Evolutionary conservation across 37 sponge, comb jelly and placozoan species (phyloP).

Genomic region (Halisarca cf. caerulea): DNA sequence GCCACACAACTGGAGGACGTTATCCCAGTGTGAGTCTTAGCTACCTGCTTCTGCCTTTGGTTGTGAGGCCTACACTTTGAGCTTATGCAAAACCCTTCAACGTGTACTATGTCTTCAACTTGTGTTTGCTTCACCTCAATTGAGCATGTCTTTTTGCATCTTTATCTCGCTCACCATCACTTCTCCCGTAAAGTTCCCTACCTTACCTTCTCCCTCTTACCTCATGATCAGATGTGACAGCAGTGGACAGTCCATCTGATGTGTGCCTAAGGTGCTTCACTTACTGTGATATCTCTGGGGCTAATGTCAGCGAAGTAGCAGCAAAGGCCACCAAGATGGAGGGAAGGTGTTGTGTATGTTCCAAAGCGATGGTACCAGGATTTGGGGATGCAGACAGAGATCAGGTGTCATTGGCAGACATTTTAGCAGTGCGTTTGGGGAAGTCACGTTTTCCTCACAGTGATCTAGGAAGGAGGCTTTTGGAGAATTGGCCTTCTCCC

Average conservation of each 20-base stretch:
- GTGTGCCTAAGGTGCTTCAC: slow-evolving; percentile 1
- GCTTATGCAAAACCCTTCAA: too few relatives aligned
- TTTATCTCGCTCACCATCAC: too few relatives aligned
- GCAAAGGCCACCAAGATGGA: neutral
- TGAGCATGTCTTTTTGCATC: too few relatives aligned
- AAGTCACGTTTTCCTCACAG: neutral
- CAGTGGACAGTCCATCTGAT: neutral
- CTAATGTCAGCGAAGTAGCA: neutral
- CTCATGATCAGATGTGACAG: neutral
- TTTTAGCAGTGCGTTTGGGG: neutral
- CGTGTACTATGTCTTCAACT: too few relatives aligned
- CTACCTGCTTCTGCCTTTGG: too few relatives aligned
- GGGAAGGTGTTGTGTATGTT: neutral
- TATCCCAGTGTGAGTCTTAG: neutral
- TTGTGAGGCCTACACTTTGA: too few relatives aligned
- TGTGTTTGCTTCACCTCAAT: too few relatives aligned
- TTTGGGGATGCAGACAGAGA: neutral
- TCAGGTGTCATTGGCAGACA: neutral
- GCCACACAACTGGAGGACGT: neutral
- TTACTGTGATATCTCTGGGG: neutral
- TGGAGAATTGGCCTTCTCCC: neutral
- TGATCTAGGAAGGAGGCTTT: neutral
- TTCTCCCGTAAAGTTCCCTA: too few relatives aligned
- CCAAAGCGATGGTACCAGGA: neutral
- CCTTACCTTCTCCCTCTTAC: neutral